These are phyloP conservation scores for Torymus texanus DNA, from an alignment of 2,888 invertebrate species.

Conservation along the genomic window DNA sequence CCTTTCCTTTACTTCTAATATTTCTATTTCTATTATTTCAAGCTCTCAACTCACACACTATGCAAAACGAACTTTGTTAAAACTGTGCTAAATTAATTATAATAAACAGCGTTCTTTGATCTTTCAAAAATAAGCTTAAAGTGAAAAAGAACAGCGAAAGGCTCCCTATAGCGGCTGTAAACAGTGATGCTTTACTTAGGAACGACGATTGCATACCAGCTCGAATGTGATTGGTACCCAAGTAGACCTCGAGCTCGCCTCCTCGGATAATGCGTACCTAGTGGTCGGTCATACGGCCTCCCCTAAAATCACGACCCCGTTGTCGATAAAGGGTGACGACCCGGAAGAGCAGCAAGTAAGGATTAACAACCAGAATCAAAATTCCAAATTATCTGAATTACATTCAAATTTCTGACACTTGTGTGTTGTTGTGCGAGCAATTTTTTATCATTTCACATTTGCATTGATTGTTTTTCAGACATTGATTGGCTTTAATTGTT, in stretches of 20 bases:
- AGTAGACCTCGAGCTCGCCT: slow-evolving; percentile 60
- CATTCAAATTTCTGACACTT: slow-evolving; percentile 2
- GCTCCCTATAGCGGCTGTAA: slow-evolving; percentile 14
- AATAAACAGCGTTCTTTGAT: slow-evolving; percentile 2
- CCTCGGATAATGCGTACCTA: slow-evolving; percentile 60
- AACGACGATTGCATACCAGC: slow-evolving; percentile 50
- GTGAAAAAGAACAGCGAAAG: slow-evolving; percentile 1
- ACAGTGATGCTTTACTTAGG: slow-evolving; percentile 51
- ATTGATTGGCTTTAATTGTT: slow-evolving; percentile 17
- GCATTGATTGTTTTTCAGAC: slow-evolving; percentile 11
- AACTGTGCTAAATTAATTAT: background rate
- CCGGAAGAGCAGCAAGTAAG: slow-evolving; percentile 52
- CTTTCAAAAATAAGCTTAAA: slow-evolving; percentile 1
- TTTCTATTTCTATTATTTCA: no score
- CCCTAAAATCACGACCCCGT: slow-evolving; percentile 56
- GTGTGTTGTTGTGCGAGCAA: slow-evolving; percentile 6
- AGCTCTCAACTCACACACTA: background rate
- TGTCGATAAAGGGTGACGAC: slow-evolving; percentile 44
- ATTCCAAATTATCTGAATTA: slow-evolving; percentile 2
- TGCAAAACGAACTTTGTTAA: slow-evolving; percentile 1
- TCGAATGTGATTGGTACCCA: slow-evolving; percentile 43
- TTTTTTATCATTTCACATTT: background rate
- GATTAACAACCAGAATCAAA: slow-evolving; percentile 16
- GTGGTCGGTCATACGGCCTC: slow-evolving; percentile 46
- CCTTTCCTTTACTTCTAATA: no score